Percentiles rank a stretch among this genome's conserved stretches.
Evolutionary conservation across 2,888 invertebrate species (phyloP).

Genomic region (Drosophila yooni): DNA sequence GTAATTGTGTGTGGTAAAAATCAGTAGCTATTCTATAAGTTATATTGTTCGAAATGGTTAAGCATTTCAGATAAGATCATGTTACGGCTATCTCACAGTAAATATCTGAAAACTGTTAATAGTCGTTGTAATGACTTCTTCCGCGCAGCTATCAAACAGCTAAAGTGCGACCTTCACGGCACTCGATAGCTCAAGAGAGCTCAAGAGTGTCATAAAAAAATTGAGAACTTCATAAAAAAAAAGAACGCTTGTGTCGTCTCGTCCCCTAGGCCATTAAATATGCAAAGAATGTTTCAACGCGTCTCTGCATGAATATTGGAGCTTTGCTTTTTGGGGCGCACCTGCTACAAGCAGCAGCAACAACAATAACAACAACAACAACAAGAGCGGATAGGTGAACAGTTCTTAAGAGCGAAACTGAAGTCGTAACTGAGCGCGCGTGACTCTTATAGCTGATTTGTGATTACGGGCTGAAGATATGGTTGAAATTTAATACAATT

Average conservation of each 20-base stretch:
- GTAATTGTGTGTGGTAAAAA: not conserved
- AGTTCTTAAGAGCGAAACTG: constrained; percentile 21
- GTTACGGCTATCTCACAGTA: not conserved
- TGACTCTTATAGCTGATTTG: constrained; percentile 51
- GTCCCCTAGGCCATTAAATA: constrained; percentile 42
- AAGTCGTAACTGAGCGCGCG: constrained; percentile 43
- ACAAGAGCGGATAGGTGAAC: not conserved
- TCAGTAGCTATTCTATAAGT: not conserved
- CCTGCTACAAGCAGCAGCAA: constrained; percentile 25
- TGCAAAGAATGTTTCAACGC: constrained; percentile 50
- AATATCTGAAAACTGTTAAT: not conserved
- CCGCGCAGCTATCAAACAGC: not conserved
- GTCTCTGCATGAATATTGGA: constrained; percentile 38
- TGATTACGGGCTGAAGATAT: constrained; percentile 28
- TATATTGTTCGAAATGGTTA: not conserved
- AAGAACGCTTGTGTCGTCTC: not conserved
- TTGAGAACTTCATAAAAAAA: constrained; percentile 7
- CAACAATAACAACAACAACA: not conserved
- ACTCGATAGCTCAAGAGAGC: constrained; percentile 9
- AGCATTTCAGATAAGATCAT: not conserved
- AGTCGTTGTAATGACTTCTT: not conserved
- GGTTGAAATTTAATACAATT: constrained; percentile 20
- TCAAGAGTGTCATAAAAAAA: constrained; percentile 19
- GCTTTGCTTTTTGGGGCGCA: constrained; percentile 16
- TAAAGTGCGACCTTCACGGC: constrained; percentile 48